These are phyloP conservation scores for Acrocyrtus sp. DNA, from an alignment of 2,888 invertebrate species.

Conservation along the genomic window DNA sequence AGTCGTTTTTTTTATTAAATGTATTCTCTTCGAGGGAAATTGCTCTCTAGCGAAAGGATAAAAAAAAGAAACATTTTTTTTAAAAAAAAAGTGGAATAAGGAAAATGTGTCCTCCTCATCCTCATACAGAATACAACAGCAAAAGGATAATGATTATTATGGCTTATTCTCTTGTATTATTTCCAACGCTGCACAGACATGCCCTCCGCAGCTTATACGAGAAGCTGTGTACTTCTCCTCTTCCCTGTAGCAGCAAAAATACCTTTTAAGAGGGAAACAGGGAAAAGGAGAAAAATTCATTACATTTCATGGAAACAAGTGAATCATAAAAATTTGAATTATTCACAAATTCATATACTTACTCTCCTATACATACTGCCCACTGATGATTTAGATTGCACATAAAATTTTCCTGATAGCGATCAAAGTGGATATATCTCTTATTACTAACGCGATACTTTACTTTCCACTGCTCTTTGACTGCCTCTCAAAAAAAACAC, in stretches of 20 bases:
- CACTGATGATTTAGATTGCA: slow-evolving; percentile 47
- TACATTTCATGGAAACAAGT: slow-evolving; percentile 22
- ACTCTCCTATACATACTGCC: slow-evolving; percentile 17
- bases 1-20: neutral
- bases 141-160: too few species aligned
- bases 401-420: slow-evolving; percentile 47
- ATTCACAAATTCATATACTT: slow-evolving; percentile 37
- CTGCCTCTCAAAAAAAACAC: too few species aligned
- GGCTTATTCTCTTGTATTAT: too few species aligned
- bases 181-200: too few species aligned
- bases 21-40: neutral
- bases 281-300: slow-evolving; percentile 16
- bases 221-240: neutral
- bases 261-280: neutral
- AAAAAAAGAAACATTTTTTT: too few species aligned
- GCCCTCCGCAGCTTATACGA: too few species aligned
- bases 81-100: too few species aligned
- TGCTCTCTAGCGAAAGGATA: too few species aligned
- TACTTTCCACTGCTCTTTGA: too few species aligned
- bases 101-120: too few species aligned
- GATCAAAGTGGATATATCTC: slow-evolving; percentile 12
- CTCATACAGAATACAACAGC: too few species aligned
- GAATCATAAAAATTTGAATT: slow-evolving; percentile 40
- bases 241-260: neutral
- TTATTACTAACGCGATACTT: too few species aligned